Conservation (phyloP, 1,140 invertebrate species). For the Diabrotica virgifera region DNA sequence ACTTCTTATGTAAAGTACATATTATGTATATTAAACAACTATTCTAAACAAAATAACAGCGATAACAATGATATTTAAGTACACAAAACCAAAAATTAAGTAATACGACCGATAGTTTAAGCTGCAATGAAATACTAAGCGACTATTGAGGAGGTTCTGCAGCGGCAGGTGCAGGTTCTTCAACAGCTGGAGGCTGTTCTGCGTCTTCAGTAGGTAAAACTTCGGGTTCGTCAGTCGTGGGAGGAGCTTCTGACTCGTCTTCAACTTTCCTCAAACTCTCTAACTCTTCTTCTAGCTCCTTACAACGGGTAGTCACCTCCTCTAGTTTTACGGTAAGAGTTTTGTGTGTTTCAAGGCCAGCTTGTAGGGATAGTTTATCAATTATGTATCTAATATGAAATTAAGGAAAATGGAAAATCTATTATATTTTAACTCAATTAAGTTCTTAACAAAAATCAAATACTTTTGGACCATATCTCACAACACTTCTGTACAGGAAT, state of each 20-base stretch:
- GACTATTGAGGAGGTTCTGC: neutral
- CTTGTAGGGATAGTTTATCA: constrained; percentile 49
- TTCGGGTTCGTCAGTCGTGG: constrained; percentile 11
- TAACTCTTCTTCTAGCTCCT: constrained; percentile 59
- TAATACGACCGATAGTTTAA: too few species aligned
- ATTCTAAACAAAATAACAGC: too few species aligned
- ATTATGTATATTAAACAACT: too few species aligned
- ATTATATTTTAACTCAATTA: neutral
- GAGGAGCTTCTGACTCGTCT: constrained; percentile 36
- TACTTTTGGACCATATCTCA: too few species aligned
- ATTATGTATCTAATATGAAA: constrained; percentile 49
- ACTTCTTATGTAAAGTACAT: too few species aligned
- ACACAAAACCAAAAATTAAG: too few species aligned
- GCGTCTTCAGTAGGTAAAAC: neutral
- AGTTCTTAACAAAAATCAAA: too few species aligned
- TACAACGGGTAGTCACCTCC: constrained; percentile 55
- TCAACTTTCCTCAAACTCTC: constrained; percentile 49
- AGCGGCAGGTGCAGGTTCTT: neutral
- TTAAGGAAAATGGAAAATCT: constrained; percentile 16
- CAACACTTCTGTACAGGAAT: neutral
- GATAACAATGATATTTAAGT: too few species aligned
- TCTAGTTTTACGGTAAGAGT: constrained; percentile 54
- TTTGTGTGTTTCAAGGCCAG: constrained; percentile 43
- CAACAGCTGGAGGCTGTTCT: neutral
- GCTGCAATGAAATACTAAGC: too few species aligned